These are phyloP conservation scores for Lasiurus borealis DNA, from an alignment of 2,113 vertebrate species.

Conservation along the genomic window DNA sequence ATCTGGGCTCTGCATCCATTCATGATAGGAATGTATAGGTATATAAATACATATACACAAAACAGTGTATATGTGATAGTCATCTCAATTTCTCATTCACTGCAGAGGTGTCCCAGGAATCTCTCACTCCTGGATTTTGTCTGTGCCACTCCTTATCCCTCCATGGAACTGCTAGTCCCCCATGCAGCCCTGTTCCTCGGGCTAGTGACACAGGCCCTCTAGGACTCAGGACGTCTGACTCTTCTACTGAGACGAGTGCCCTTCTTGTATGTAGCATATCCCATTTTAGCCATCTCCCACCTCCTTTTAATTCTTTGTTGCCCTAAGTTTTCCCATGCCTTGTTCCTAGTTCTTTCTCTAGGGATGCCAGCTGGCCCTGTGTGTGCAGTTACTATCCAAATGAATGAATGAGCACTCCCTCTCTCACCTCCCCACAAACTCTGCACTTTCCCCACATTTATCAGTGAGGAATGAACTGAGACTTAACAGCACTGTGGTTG, in stretches of 20 bases:
- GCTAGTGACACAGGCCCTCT: not conserved
- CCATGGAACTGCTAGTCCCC: not conserved
- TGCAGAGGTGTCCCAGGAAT: not conserved
- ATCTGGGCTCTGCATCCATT: not conserved
- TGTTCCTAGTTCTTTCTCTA: not conserved
- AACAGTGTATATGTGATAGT: not conserved
- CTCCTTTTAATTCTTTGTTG: not conserved
- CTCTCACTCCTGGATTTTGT: not conserved
- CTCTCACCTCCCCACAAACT: not conserved
- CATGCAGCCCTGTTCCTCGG: not conserved
- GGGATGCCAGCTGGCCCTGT: not conserved
- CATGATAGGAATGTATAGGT: not conserved
- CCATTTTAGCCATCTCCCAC: not conserved
- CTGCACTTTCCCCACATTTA: not conserved
- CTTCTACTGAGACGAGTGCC: rapidly evolving
- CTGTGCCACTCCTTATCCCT: not conserved
- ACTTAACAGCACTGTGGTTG: not conserved
- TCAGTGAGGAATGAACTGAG: not conserved
- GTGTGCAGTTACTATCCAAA: too few relatives aligned
- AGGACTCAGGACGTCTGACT: not conserved
- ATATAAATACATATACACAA: not conserved
- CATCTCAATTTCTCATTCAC: not conserved
- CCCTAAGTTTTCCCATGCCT: not conserved
- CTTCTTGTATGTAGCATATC: not conserved
- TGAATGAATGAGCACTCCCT: not conserved